These are phyloP conservation scores for Gulo gulo DNA, from an alignment of 2,113 vertebrate species.

Conservation along the genomic window DNA sequence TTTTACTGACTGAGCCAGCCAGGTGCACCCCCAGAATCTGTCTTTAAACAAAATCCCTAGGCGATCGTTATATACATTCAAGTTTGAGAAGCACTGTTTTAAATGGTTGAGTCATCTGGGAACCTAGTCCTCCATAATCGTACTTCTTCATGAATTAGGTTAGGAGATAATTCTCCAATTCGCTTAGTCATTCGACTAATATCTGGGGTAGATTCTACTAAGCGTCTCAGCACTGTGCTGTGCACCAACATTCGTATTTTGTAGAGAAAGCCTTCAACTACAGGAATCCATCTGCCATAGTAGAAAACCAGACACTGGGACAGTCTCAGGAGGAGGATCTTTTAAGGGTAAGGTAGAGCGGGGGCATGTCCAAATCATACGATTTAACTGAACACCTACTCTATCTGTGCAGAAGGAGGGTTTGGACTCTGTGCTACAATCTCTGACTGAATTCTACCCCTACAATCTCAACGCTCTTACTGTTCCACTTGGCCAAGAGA, in stretches of 20 bases:
- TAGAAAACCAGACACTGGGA: neutral
- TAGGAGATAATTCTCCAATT: neutral
- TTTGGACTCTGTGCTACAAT: neutral
- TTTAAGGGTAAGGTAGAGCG: neutral
- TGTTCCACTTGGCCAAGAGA: neutral
- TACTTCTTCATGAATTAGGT: neutral
- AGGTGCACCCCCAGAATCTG: neutral
- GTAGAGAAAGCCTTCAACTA: neutral
- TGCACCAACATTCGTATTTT: neutral
- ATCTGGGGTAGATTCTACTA: neutral
- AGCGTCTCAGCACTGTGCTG: neutral
- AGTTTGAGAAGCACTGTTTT: neutral
- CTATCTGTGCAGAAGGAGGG: neutral
- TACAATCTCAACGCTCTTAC: neutral
- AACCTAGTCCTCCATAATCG: neutral
- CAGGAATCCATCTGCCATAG: neutral
- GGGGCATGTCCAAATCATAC: neutral
- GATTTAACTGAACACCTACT: neutral
- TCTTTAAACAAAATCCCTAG: neutral
- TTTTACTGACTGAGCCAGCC: neutral
- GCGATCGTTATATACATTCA: neutral
- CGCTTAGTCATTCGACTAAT: neutral
- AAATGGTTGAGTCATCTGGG: neutral
- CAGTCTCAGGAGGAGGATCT: neutral
- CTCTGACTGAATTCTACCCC: neutral